Conservation (phyloP, 2,113 vertebrate genomes). For the Circaetus cinerascens region DNA sequence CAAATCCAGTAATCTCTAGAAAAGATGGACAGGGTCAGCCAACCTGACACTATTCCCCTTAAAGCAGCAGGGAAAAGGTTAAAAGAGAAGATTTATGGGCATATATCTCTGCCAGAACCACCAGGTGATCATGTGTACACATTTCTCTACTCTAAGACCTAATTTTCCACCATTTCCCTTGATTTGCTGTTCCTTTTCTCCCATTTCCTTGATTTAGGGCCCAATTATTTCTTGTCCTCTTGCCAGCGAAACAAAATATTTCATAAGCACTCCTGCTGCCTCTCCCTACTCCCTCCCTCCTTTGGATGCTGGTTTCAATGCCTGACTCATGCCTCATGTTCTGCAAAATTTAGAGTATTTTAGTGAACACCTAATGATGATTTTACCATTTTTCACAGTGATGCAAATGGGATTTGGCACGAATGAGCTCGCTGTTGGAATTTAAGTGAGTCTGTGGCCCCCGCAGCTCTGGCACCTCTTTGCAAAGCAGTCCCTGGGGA, state of each 20-base stretch:
- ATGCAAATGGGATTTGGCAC: conserved; percentile 53
- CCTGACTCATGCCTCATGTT: conserved; percentile 65
- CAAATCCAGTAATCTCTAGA: neutral
- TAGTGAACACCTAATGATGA: conserved; percentile 49
- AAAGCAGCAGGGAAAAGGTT: conserved; percentile 46
- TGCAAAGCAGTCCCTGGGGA: neutral
- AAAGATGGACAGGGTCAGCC: neutral
- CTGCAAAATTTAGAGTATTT: conserved; percentile 63
- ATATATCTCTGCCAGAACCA: conserved; percentile 63
- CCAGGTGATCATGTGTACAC: conserved; percentile 73
- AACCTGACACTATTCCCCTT: neutral
- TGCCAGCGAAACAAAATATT: conserved; percentile 82
- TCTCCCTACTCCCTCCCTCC: conserved; percentile 24
- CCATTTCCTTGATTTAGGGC: conserved; percentile 82
- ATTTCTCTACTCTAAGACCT: conserved; percentile 78
- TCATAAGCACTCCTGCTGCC: conserved; percentile 70
- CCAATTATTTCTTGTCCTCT: conserved; percentile 83
- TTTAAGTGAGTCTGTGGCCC: neutral
- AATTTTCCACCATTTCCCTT: conserved; percentile 79
- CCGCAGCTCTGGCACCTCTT: neutral
- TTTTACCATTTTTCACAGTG: conserved; percentile 63
- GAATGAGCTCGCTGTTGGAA: neutral
- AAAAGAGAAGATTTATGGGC: conserved; percentile 63
- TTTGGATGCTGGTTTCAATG: conserved; percentile 68
- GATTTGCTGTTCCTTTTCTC: conserved; percentile 78